Evolutionary conservation across 2,888 invertebrate genomes (phyloP).

Genomic region (Papilio protenor): DNA sequence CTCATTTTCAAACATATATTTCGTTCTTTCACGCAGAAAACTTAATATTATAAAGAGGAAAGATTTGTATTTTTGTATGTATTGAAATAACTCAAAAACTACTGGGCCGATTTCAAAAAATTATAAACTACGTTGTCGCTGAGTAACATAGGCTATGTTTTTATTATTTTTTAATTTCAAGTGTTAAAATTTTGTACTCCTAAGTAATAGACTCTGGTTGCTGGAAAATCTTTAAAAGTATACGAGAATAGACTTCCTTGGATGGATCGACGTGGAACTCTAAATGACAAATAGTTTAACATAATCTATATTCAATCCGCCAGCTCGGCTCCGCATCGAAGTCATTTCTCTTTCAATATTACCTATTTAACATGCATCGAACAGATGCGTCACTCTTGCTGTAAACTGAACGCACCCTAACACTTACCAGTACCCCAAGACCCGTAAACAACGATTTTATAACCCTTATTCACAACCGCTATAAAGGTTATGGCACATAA

Average conservation of each 20-base stretch:
- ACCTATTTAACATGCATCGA: conserved; percentile 74
- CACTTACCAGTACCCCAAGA: conserved; percentile 62
- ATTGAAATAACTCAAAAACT: too few relatives aligned
- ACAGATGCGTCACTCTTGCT: conserved; percentile 79
- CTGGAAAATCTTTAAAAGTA: too few relatives aligned
- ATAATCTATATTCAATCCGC: conserved; percentile 30
- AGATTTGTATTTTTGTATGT: too few relatives aligned
- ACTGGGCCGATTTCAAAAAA: too few relatives aligned
- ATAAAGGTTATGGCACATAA: conserved; percentile 62
- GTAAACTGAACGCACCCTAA: conserved; percentile 75
- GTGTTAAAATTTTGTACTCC: too few relatives aligned
- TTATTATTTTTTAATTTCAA: too few relatives aligned
- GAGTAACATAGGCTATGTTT: too few relatives aligned
- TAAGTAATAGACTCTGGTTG: too few relatives aligned
- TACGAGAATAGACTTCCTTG: not conserved
- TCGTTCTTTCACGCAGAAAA: not conserved
- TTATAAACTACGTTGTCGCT: too few relatives aligned
- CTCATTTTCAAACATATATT: not conserved
- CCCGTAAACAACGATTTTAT: conserved; percentile 45
- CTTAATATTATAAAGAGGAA: too few relatives aligned
- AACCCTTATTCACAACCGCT: conserved; percentile 57
- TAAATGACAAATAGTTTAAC: conserved; percentile 11
- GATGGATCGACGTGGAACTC: not conserved
- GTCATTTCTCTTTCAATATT: conserved; percentile 57
- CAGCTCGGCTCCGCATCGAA: conserved; percentile 1